phyloP scores from a whole-genome alignment of 2,113 vertebrate genomes.

The Charina bottae region DNA sequence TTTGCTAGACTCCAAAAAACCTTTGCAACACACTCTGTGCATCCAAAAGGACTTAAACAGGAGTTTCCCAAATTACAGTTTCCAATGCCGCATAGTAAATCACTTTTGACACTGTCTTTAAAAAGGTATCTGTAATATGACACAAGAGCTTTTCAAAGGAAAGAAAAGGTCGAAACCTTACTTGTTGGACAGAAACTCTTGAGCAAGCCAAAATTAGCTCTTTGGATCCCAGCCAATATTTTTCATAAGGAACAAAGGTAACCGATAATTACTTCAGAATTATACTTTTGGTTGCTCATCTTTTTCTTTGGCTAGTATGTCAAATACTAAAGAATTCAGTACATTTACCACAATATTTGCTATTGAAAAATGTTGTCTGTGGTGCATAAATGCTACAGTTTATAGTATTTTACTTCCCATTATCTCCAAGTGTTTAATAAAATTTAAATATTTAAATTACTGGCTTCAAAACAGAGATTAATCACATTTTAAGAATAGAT shows the following conservation, averaged over 20 bases:
- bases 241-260: constrained; percentile 62
- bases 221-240: constrained; percentile 26
- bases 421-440: constrained; percentile 62
- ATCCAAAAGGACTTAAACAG: not conserved
- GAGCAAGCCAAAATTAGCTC: not conserved
- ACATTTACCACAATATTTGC: constrained; percentile 68
- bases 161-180: not conserved
- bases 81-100: not conserved
- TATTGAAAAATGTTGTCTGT: constrained; percentile 69
- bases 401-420: constrained; percentile 53
- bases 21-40: not conserved
- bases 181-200: not conserved
- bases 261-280: constrained; percentile 42
- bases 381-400: constrained; percentile 7
- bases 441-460: constrained; percentile 63
- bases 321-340: constrained; percentile 76
- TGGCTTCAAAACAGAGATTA: constrained; percentile 56
- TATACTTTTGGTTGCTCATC: constrained; percentile 62
- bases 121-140: not conserved
- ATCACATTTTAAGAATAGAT: constrained; percentile 59
- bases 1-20: not conserved
- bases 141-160: not conserved
- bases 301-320: constrained; percentile 78
- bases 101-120: not conserved
- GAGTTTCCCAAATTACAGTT: not conserved